These are phyloP conservation scores for Brachirus orientalis DNA, from an alignment of 2,113 vertebrate species.

Conservation along the genomic window DNA sequence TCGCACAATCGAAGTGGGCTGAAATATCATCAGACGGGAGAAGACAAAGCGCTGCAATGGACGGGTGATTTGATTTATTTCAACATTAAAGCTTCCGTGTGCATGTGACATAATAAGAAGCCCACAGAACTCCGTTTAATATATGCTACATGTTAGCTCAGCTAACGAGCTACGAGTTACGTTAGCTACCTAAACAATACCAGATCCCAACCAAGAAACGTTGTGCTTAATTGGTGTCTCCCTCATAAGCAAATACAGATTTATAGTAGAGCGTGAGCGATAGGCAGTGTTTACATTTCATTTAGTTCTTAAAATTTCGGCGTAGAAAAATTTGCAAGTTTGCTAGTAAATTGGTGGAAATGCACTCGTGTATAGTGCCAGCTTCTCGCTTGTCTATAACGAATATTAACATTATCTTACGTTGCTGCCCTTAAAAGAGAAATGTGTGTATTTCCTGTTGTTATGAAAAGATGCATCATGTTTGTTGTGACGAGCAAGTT, in stretches of 20 bases:
- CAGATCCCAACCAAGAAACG: neutral
- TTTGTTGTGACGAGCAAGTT: neutral
- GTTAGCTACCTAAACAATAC: conserved; percentile 21
- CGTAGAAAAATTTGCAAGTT: too few species aligned
- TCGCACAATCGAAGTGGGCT: conserved; percentile 29
- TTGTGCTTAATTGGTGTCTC: neutral
- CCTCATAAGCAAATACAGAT: neutral
- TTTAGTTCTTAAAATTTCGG: neutral
- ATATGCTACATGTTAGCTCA: conserved; percentile 38
- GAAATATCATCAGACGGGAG: conserved; percentile 53
- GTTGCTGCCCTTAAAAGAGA: neutral
- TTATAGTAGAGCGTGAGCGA: neutral
- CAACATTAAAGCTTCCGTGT: too few species aligned
- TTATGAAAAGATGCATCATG: neutral
- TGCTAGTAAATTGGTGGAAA: too few species aligned
- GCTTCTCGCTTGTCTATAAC: neutral
- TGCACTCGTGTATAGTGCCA: neutral
- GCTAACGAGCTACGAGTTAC: conserved; percentile 2
- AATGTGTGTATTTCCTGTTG: accelerated
- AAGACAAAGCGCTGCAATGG: conserved; percentile 77
- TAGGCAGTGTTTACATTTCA: neutral
- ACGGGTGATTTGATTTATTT: conserved; percentile 57
- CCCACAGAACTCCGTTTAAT: neutral
- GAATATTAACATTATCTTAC: neutral
- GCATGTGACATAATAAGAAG: neutral